These are phyloP conservation scores for Alosa alosa DNA, from an alignment of 2,113 vertebrate genomes.

Conservation along the genomic window DNA sequence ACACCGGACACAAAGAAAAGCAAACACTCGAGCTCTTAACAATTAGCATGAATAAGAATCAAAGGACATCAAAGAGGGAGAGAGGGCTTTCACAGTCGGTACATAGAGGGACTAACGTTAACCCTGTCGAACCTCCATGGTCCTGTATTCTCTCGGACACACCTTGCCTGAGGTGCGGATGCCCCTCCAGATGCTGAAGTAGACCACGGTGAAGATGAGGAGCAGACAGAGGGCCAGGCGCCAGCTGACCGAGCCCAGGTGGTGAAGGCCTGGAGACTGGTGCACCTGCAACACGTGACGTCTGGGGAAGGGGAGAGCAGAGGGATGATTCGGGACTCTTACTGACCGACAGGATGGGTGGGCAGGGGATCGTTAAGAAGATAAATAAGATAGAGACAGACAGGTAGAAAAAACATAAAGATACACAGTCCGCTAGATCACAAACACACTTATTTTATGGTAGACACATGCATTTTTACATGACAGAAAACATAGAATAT, in stretches of 20 bases:
- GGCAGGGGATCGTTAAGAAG: background rate
- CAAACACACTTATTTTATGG: background rate
- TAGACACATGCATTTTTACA: background rate
- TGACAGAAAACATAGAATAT: background rate
- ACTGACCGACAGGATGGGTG: background rate
- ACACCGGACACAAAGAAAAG: background rate
- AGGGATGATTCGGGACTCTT: background rate
- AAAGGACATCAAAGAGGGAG: background rate
- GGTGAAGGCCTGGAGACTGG: conserved; percentile 84
- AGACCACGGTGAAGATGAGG: conserved; percentile 91
- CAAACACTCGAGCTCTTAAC: background rate
- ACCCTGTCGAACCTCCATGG: too few species aligned
- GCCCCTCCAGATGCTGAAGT: conserved; percentile 99
- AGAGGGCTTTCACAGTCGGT: background rate
- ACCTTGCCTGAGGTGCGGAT: conserved; percentile 98
- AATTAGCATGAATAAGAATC: background rate
- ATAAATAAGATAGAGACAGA: background rate
- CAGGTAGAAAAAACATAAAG: background rate
- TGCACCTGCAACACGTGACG: conserved; percentile 92
- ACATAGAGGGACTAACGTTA: too few species aligned
- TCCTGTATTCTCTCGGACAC: background rate
- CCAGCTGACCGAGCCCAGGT: conserved; percentile 92
- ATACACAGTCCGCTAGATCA: background rate
- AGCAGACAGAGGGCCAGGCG: conserved; percentile 89
- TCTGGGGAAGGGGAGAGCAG: conserved; percentile 61